phyloP scores from a whole-genome alignment of 2,113 vertebrate species.

The Gobius niger region DNA sequence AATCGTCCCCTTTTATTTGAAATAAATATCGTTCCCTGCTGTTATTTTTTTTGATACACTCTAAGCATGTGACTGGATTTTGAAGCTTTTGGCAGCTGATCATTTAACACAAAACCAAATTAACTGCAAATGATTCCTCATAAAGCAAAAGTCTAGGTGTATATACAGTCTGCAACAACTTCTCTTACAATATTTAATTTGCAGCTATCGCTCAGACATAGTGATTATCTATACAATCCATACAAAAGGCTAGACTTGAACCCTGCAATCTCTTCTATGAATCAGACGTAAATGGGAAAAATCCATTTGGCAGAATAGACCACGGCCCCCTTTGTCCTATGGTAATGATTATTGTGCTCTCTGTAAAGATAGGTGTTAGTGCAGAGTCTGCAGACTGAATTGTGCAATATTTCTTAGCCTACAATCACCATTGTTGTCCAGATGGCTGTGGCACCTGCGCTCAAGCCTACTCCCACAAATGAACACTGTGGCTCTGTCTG shows the following conservation, averaged over 20 bases:
- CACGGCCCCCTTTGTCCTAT: constrained; percentile 13
- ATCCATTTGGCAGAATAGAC: constrained; percentile 7
- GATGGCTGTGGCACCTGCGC: constrained; percentile 31
- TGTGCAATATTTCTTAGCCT: constrained; percentile 24
- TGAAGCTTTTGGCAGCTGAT: too few relatives aligned
- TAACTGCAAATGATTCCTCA: too few relatives aligned
- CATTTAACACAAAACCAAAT: too few relatives aligned
- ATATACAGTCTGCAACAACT: too few relatives aligned
- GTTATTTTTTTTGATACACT: background rate
- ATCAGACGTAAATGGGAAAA: constrained; percentile 16
- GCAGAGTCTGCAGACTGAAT: constrained; percentile 26
- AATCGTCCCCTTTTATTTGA: background rate
- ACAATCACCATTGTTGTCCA: constrained; percentile 28
- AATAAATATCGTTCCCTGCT: background rate
- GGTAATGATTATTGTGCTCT: constrained; percentile 34
- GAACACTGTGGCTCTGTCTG: background rate
- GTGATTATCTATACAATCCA: constrained; percentile 21
- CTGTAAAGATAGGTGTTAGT: constrained; percentile 36
- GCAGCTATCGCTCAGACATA: background rate
- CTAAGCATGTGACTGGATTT: background rate
- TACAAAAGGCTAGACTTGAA: constrained; percentile 24
- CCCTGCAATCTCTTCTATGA: constrained; percentile 36
- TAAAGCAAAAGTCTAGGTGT: too few relatives aligned
- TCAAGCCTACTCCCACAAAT: constrained; percentile 13
- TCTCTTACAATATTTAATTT: too few relatives aligned